Evolutionary conservation across 1,140 invertebrate genomes (phyloP).

Genomic region (Thaumetopoea pityocampa): DNA sequence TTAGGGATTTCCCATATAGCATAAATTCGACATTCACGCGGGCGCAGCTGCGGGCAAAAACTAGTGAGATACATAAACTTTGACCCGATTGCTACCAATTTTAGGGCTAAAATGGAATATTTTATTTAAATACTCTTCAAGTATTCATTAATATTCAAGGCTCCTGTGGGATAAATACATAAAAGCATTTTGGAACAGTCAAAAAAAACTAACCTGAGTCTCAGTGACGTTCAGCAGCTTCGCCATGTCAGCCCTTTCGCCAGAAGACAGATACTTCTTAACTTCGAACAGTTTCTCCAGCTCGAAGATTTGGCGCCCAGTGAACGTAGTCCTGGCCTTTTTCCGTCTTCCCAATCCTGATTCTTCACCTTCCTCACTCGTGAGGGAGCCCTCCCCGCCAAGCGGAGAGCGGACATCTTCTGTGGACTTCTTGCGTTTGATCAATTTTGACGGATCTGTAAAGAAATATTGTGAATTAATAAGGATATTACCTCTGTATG

Average conservation of each 20-base stretch:
- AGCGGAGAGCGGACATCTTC: conserved; percentile 79
- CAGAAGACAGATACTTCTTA: conserved; percentile 97
- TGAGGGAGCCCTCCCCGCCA: conserved; percentile 87
- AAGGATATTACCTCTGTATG: too few relatives aligned
- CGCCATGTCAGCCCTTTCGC: conserved; percentile 95
- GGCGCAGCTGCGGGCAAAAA: too few relatives aligned
- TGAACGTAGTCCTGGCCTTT: conserved; percentile 96
- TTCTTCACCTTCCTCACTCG: conserved; percentile 79
- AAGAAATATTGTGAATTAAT: too few relatives aligned
- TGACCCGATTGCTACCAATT: too few relatives aligned
- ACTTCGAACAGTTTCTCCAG: conserved; percentile 96
- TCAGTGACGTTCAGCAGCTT: conserved; percentile 95
- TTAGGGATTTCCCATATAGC: too few relatives aligned
- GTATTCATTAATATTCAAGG: too few relatives aligned
- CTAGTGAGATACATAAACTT: too few relatives aligned
- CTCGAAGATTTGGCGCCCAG: conserved; percentile 96
- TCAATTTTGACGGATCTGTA: conserved; percentile 62
- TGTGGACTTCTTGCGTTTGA: conserved; percentile 69
- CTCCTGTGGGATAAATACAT: neutral
- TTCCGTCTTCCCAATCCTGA: conserved; percentile 87
- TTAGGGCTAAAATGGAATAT: too few relatives aligned
- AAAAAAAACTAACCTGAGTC: conserved; percentile 87
- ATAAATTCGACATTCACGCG: too few relatives aligned
- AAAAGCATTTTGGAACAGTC: neutral
- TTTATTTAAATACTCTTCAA: too few relatives aligned